Conservation (phyloP, 2,797 vertebrate species). For the Pitangus sulphuratus region DNA sequence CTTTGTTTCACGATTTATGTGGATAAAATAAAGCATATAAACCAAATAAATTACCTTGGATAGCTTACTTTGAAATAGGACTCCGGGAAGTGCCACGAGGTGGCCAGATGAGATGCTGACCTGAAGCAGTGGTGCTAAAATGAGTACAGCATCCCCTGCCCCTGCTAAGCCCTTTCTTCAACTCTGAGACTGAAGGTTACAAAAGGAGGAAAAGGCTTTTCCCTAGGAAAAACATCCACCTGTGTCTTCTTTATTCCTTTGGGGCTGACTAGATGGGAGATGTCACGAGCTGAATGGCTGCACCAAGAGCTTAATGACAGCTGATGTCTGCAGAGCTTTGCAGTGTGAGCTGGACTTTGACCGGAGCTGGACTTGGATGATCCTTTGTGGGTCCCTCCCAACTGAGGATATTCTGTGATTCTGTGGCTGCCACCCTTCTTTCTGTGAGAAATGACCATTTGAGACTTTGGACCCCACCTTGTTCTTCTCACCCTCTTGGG, state of each 20-base stretch:
- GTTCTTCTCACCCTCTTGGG: background rate
- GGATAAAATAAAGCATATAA: slow-evolving; percentile 64
- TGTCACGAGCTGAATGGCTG: background rate
- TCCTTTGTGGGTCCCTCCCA: background rate
- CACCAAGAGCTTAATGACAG: accelerated
- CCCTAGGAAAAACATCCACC: background rate
- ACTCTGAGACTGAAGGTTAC: background rate
- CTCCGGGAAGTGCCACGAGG: slow-evolving; percentile 3
- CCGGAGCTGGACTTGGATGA: background rate
- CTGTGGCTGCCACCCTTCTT: background rate
- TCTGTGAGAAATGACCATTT: background rate
- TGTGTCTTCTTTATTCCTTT: background rate
- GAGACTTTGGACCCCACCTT: background rate
- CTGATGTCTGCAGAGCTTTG: background rate
- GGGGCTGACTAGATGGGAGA: background rate
- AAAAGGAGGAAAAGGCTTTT: background rate
- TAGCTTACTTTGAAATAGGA: slow-evolving; percentile 62
- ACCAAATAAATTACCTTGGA: slow-evolving; percentile 63
- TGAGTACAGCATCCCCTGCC: background rate
- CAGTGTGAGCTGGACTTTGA: too few species aligned
- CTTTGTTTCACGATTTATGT: slow-evolving; percentile 60
- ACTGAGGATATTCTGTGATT: background rate
- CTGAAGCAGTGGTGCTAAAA: slow-evolving; percentile 3
- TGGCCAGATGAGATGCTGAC: slow-evolving; percentile 54
- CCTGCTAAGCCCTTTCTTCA: background rate